Conservation (phyloP, 2,888 invertebrate species). For the Catocala fraxini region DNA sequence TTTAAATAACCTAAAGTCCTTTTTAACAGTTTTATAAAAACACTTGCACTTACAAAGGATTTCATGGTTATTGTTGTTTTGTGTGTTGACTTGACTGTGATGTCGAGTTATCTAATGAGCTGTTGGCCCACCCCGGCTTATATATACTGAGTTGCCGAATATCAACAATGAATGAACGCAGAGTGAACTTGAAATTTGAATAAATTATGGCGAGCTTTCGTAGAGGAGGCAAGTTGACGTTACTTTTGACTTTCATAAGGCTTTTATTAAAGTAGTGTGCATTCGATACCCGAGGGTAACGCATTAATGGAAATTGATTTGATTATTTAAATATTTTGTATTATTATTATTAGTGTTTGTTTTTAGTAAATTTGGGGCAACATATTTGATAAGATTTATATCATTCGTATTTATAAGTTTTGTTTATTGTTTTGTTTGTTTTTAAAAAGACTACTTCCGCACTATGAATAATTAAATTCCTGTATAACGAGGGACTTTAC, state of each 20-base stretch:
- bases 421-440: no score
- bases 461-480: no score
- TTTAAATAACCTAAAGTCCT: no score
- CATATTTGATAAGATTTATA: no score
- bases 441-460: no score
- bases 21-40: no score
- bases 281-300: not conserved
- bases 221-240: slow-evolving; percentile 47
- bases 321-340: not conserved
- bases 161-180: slow-evolving; percentile 69
- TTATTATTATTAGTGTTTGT: no score
- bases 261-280: not conserved
- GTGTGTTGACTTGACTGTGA: slow-evolving; percentile 54
- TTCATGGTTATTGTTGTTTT: slow-evolving; percentile 69
- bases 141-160: slow-evolving; percentile 72
- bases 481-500: no score
- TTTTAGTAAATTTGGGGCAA: no score
- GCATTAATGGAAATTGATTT: not conserved
- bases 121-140: slow-evolving; percentile 57
- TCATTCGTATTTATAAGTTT: no score
- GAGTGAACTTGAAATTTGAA: slow-evolving; percentile 70
- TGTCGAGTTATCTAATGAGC: slow-evolving; percentile 74
- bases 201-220: slow-evolving; percentile 56
- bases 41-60: slow-evolving; percentile 70
- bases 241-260: slow-evolving; percentile 10